Conservation (phyloP, 2,797 vertebrate species). For the Sphenopsis melanotis region DNA sequence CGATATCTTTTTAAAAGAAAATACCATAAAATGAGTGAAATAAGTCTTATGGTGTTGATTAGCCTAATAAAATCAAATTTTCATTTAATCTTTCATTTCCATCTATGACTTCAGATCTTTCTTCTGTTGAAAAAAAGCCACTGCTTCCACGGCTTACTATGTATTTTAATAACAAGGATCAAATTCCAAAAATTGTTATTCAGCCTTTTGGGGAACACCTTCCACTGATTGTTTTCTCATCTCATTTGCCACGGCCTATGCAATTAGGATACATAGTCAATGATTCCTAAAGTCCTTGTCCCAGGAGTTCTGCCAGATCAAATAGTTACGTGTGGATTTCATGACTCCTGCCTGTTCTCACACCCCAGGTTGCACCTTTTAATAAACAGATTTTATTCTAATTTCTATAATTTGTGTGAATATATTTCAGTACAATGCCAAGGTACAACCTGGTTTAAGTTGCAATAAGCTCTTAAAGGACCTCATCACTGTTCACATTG, state of each 20-base stretch:
- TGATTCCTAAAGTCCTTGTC: not conserved
- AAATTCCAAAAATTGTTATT: not conserved
- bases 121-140: not conserved
- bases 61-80: not conserved
- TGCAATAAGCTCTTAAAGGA: not conserved
- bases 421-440: not conserved
- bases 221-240: not conserved
- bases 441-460: not conserved
- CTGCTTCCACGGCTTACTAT: not conserved
- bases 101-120: not conserved
- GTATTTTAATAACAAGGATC: not conserved
- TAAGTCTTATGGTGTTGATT: not conserved
- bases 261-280: not conserved
- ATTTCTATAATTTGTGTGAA: not conserved
- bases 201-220: not conserved
- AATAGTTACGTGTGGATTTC: not conserved
- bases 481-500: not conserved
- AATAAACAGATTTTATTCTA: not conserved
- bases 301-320: not conserved
- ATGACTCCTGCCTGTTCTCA: not conserved
- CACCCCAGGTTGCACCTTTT: not conserved
- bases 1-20: not conserved
- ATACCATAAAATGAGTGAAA: not conserved
- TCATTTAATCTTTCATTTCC: not conserved
- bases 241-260: not conserved